phyloP scores from a whole-genome alignment of 2,113 vertebrate genomes.

The Polypterus bichir region DNA sequence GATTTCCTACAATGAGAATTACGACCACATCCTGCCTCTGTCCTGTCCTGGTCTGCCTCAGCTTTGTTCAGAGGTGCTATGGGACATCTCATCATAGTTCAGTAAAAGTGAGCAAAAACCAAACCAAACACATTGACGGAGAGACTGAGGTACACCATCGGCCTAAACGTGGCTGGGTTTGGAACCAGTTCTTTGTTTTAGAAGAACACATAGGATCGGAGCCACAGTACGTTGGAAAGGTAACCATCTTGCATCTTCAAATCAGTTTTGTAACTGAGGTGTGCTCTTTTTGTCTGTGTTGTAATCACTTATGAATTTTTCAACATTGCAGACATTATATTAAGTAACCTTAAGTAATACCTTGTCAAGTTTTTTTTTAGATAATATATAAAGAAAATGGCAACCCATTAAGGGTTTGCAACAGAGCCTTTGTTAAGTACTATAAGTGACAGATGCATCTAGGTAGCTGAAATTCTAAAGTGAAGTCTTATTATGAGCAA shows the following conservation, averaged over 20 bases:
- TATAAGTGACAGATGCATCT: no score
- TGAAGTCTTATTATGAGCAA: no score
- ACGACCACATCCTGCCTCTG: slow-evolving; percentile 76
- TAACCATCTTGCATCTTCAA: slow-evolving; percentile 32
- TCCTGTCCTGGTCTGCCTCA: slow-evolving; percentile 88
- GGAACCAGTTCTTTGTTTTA: slow-evolving; percentile 99
- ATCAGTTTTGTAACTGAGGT: neutral
- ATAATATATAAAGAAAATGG: no score
- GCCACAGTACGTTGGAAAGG: slow-evolving; percentile 94
- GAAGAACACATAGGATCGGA: slow-evolving; percentile 96
- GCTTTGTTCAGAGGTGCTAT: slow-evolving; percentile 80
- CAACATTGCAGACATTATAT: no score
- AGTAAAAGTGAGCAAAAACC: slow-evolving; percentile 64
- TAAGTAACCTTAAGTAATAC: no score
- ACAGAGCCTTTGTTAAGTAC: no score
- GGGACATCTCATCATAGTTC: slow-evolving; percentile 55
- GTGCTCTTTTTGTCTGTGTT: no score
- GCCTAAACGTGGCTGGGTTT: slow-evolving; percentile 96
- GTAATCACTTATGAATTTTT: no score
- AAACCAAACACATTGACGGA: slow-evolving; percentile 68
- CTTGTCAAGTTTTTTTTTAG: no score
- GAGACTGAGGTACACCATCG: slow-evolving; percentile 94
- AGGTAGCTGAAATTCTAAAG: no score
- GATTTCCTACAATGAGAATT: slow-evolving; percentile 80
- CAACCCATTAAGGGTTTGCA: no score